Base-by-base conservation (phyloP, 2,888 invertebrate species). In the Thereva nobilitata region DNA sequence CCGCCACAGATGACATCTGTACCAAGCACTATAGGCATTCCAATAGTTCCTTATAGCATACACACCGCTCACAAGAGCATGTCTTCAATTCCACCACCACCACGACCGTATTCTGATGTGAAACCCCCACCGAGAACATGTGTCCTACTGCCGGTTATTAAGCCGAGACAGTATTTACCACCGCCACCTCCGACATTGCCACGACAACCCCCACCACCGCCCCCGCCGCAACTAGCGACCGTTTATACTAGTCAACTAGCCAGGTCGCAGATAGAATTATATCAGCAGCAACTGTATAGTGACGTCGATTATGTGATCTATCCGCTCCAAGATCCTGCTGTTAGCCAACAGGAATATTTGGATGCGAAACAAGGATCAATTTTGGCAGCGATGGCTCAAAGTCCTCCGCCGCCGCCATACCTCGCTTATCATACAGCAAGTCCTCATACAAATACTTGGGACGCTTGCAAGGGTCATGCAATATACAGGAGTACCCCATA, bases 291-390 rank as follows among this genome's bases (percentile, higher is more conserved):
- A 76, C 84, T 95, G 66, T 93, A 92, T 75, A 94, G 94, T 69
- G 94, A 95, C 76, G 92, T 93, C 3, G 94, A 95, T 80, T 95
- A 93, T 76, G 94, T 95, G 5, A 92, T 94, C 78, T 95, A 93
- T 76, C 94, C 94, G 0, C 80, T 93, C 70, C 93, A 93, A 80
- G 94, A 95, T 80, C 93, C 94, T 7, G 89, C 92, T 0, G 86
- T 94, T 53, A 93, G 93, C 71, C 92, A 93, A 76, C 94, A 94
- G 78, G 94, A 95, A 77, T 95, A 95, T 80, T 85, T 93, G 72
- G 94, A 95, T 75, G 92, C 93, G 61, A 94, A 94, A 78, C 86
- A 92, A 75, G 78, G 81, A 4, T 79, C 82, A 2, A 72, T 82
- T 38, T 89, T 92, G 0, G 90, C 91, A 45, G 82, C 90, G 9